phyloP scores from a whole-genome alignment of 1,140 invertebrate species.

The Drosophila miranda region DNA sequence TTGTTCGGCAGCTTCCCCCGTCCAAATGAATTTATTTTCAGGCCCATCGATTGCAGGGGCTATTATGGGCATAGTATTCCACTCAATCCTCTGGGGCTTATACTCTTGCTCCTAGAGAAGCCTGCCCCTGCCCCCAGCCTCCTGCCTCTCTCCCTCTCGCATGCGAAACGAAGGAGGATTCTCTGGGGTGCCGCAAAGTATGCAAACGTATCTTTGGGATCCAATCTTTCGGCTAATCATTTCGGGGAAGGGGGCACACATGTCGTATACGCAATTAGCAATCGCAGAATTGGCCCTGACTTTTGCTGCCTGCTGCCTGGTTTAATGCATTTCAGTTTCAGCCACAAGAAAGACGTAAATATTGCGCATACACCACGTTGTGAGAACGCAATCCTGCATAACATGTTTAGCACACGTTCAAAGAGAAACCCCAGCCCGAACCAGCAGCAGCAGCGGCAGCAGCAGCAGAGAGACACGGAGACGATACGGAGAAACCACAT shows the following conservation, averaged over 20 bases:
- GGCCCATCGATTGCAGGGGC: slow-evolving; percentile 46
- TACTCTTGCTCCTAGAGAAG: no score
- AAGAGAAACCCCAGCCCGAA: not conserved
- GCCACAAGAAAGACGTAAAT: slow-evolving; percentile 40
- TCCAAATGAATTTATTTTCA: slow-evolving; percentile 35
- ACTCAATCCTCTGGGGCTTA: not conserved
- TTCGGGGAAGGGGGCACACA: slow-evolving; percentile 31
- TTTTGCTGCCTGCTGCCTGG: slow-evolving; percentile 27
- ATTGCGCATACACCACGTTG: slow-evolving; percentile 73
- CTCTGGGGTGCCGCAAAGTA: slow-evolving; percentile 8
- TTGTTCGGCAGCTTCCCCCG: slow-evolving; percentile 40
- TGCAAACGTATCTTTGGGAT: no score
- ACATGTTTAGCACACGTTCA: slow-evolving; percentile 55
- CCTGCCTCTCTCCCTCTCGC: no score
- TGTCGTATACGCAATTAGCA: slow-evolving; percentile 43
- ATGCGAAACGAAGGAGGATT: no score
- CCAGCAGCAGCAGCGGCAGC: no score
- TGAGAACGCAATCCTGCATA: slow-evolving; percentile 63
- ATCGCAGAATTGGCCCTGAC: not conserved
- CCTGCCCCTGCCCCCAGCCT: no score
- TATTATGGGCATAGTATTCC: slow-evolving; percentile 22
- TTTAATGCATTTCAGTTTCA: slow-evolving; percentile 61
- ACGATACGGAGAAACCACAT: slow-evolving; percentile 51
- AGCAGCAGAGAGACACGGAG: slow-evolving; percentile 4
- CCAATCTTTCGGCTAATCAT: slow-evolving; percentile 31